Conservation (phyloP, 2,888 invertebrate species). For the Melanchra persicariae region DNA sequence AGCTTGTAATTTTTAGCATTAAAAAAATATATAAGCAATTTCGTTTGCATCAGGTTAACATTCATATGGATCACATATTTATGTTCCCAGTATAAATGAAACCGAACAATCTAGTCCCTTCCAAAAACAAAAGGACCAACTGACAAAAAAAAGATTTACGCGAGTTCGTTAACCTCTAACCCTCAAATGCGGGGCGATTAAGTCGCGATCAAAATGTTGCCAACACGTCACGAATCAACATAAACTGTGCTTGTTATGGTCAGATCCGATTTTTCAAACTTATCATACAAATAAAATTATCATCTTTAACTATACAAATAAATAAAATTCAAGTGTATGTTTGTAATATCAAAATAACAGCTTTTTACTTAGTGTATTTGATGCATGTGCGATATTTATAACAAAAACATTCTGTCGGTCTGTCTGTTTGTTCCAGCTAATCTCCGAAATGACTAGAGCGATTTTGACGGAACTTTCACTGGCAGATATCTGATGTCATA, state of each 20-base stretch:
- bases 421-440: too few relatives aligned
- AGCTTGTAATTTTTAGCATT: not conserved
- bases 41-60: not conserved
- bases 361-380: too few relatives aligned
- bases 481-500: too few relatives aligned
- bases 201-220: slow-evolving; percentile 65
- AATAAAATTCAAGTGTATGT: too few relatives aligned
- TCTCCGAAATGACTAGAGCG: too few relatives aligned
- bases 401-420: too few relatives aligned
- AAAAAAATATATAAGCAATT: too few relatives aligned
- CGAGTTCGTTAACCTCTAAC: slow-evolving; percentile 62
- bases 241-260: slow-evolving; percentile 62
- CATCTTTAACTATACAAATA: too few relatives aligned
- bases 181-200: slow-evolving; percentile 63
- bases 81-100: not conserved
- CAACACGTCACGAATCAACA: slow-evolving; percentile 63
- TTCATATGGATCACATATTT: not conserved
- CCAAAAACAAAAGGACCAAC: slow-evolving; percentile 32
- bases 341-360: too few relatives aligned
- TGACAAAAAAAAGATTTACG: slow-evolving; percentile 44
- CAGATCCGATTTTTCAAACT: slow-evolving; percentile 59
- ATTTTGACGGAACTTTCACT: too few relatives aligned
- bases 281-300: slow-evolving; percentile 52
- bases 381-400: too few relatives aligned
- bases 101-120: slow-evolving; percentile 11